phyloP scores from a whole-genome alignment of 2,797 vertebrate species.

The Clamator glandarius region DNA sequence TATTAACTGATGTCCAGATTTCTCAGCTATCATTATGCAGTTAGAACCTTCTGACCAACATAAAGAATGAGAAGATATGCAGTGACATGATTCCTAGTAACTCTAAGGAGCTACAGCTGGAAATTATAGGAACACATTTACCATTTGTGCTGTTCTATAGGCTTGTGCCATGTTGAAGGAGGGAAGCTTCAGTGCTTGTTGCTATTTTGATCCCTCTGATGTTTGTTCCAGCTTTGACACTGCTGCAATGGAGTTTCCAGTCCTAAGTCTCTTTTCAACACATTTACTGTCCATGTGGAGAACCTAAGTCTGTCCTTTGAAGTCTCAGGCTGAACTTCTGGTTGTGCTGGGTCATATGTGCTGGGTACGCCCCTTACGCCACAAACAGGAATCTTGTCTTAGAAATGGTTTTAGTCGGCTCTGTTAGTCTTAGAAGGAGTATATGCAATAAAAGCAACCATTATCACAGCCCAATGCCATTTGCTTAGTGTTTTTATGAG shows the following conservation, averaged over 20 bases:
- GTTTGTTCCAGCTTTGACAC: background rate
- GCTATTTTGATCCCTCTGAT: background rate
- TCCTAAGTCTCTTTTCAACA: background rate
- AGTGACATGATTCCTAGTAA: background rate
- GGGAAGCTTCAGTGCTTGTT: background rate
- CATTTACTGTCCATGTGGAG: background rate
- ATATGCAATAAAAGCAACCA: background rate
- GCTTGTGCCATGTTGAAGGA: background rate
- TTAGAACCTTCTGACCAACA: background rate
- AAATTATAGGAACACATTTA: background rate
- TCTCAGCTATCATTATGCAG: background rate
- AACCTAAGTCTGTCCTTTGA: background rate
- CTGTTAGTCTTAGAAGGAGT: background rate
- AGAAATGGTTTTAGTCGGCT: background rate
- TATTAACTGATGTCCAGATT: background rate
- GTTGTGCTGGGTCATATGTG: background rate
- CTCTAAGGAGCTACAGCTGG: background rate
- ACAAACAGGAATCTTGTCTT: background rate
- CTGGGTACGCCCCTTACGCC: background rate
- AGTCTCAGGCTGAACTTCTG: background rate
- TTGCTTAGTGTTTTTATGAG: background rate
- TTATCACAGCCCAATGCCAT: background rate
- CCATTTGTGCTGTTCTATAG: background rate
- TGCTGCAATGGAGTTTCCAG: background rate
- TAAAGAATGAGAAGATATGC: background rate